phyloP scores from a whole-genome alignment of 2,888 invertebrate species.

The Drosophila mercatorum region DNA sequence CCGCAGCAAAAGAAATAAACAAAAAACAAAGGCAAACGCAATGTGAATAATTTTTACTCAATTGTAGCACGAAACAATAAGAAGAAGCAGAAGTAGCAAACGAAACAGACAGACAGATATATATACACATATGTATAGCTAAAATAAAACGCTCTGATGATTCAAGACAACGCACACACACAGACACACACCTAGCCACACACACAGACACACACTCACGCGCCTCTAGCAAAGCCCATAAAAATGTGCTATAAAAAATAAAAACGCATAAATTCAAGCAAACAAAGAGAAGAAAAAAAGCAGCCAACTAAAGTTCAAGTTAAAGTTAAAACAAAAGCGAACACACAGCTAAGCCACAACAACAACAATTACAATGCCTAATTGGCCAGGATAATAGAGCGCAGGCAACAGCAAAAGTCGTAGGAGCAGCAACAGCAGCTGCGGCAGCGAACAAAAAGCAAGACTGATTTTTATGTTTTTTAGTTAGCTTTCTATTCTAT shows the following conservation, averaged over 20 bases:
- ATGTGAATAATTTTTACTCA: constrained; percentile 75
- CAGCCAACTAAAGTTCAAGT: constrained; percentile 23
- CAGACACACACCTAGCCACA: constrained; percentile 23
- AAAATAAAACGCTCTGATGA: constrained; percentile 35
- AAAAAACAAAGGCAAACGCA: constrained; percentile 60
- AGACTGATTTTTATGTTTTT: constrained; percentile 82
- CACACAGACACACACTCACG: not conserved
- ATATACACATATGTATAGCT: constrained; percentile 5
- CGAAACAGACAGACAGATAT: constrained; percentile 4
- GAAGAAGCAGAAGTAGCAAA: constrained; percentile 15
- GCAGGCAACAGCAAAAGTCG: constrained; percentile 10
- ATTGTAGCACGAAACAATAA: constrained; percentile 64
- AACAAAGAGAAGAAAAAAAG: constrained; percentile 13
- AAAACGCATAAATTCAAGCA: constrained; percentile 50
- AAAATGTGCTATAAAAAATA: constrained; percentile 71
- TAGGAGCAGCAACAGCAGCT: not conserved
- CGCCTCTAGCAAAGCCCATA: constrained; percentile 38
- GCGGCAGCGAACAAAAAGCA: constrained; percentile 53
- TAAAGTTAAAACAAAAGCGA: constrained; percentile 30
- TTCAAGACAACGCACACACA: constrained; percentile 49
- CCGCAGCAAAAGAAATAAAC: constrained; percentile 37
- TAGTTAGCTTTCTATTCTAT: constrained; percentile 67
- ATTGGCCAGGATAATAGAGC: constrained; percentile 37
- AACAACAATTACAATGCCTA: constrained; percentile 34
- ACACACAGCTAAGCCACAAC: not conserved